phyloP scores from a whole-genome alignment of 2,797 vertebrate genomes.

The Rhinatrema bivittatum region DNA sequence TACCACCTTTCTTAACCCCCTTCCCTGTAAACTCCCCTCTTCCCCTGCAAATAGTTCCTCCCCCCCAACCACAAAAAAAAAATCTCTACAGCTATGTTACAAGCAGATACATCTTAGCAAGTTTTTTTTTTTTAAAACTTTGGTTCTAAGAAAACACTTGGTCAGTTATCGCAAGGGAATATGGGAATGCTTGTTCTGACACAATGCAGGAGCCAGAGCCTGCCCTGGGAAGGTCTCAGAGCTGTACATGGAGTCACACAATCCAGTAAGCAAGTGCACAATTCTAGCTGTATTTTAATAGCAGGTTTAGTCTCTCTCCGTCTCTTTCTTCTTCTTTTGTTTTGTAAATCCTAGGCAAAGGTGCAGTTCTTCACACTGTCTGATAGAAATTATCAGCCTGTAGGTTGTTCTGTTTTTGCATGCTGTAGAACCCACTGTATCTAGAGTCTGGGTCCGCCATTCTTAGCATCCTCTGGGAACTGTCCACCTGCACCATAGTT shows the following conservation, averaged over 20 bases:
- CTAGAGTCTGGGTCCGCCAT: constrained; percentile 82
- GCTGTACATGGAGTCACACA: constrained; percentile 66
- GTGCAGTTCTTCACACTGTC: constrained; percentile 67
- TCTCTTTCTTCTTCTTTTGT: constrained; percentile 13
- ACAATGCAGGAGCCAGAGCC: constrained; percentile 58
- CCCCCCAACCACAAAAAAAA: constrained; percentile 29
- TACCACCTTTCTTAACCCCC: constrained; percentile 6
- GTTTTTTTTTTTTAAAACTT: constrained; percentile 75
- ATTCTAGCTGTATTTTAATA: constrained; percentile 62
- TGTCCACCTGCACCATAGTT: constrained; percentile 72
- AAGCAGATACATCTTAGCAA: constrained; percentile 67
- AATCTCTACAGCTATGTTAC: constrained; percentile 68
- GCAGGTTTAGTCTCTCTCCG: constrained; percentile 46
- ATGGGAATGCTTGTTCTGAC: constrained; percentile 76
- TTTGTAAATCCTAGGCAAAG: constrained; percentile 35
- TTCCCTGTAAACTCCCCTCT: constrained; percentile 14
- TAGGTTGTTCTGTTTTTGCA: constrained; percentile 82
- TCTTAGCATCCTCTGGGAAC: constrained; percentile 75
- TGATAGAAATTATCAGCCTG: constrained; percentile 87
- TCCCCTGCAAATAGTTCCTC: constrained; percentile 30
- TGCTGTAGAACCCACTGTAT: constrained; percentile 88
- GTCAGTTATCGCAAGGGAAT: constrained; percentile 69
- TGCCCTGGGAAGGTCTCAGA: constrained; percentile 56
- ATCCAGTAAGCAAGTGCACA: constrained; percentile 73
- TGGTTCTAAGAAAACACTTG: constrained; percentile 82